These are phyloP conservation scores for Speoplatyrhinus poulsoni DNA, from an alignment of 2,113 vertebrate genomes.

Conservation along the genomic window DNA sequence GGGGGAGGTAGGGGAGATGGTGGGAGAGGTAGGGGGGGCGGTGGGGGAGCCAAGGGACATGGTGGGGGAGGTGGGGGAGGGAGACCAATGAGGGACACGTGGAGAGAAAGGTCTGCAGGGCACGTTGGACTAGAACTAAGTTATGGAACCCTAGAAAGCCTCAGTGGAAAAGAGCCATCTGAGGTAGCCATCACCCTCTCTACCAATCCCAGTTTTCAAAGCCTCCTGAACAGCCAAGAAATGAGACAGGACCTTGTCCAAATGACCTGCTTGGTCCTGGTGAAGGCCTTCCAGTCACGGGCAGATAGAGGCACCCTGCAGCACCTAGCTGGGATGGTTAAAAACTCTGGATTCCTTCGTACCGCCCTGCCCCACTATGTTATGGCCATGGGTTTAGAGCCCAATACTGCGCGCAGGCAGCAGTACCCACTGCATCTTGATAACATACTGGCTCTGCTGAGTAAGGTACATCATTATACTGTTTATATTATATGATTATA, in stretches of 20 bases:
- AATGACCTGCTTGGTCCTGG: slow-evolving; percentile 83
- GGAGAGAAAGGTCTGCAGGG: slow-evolving; percentile 51
- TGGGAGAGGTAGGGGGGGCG: too few relatives aligned
- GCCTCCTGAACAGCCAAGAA: slow-evolving; percentile 69
- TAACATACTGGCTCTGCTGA: slow-evolving; percentile 83
- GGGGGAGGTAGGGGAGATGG: too few relatives aligned
- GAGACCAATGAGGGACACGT: slow-evolving; percentile 17
- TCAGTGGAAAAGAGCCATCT: slow-evolving; percentile 82
- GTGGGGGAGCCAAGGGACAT: slow-evolving; percentile 38
- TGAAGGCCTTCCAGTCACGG: slow-evolving; percentile 80
- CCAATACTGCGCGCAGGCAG: slow-evolving; percentile 56
- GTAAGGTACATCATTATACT: slow-evolving; percentile 58
- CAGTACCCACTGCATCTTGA: slow-evolving; percentile 82
- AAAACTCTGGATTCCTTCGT: slow-evolving; percentile 84
- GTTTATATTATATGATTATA: background rate
- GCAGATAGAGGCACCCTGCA: slow-evolving; percentile 79
- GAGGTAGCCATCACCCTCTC: slow-evolving; percentile 85
- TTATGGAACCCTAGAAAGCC: slow-evolving; percentile 79
- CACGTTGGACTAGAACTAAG: slow-evolving; percentile 64
- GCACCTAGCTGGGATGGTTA: slow-evolving; percentile 80
- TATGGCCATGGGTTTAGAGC: slow-evolving; percentile 79
- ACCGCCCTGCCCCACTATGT: slow-evolving; percentile 81
- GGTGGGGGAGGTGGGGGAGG: slow-evolving; percentile 1
- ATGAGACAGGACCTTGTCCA: slow-evolving; percentile 81
- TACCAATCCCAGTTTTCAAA: slow-evolving; percentile 68